Base-by-base conservation (phyloP, 2,113 vertebrate species). In the Talpa occidentalis region DNA sequence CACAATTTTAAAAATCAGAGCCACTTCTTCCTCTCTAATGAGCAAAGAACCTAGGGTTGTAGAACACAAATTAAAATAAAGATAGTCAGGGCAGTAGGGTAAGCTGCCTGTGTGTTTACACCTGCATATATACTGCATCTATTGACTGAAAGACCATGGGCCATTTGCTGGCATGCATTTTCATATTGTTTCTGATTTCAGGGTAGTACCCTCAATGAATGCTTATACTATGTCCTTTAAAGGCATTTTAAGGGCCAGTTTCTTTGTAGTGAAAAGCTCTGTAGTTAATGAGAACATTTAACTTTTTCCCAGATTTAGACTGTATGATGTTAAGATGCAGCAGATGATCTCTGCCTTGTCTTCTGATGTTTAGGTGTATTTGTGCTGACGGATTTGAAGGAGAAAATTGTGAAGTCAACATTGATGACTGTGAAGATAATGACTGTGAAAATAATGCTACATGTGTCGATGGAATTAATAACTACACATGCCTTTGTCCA, bases 361-460 rank as follows among this genome's bases (percentile, higher is more conserved):
- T 32, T 64, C 37, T 94, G 54, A 52, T 6, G 49, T 94, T 66
- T 88, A 99, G 99, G 99, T 99, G 99, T 97, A 98, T 98, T 96
- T 99, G 99, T 98, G 98, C 99, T 9, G 99, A 99, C 73, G 99
- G 99, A 70, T 99, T 99, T 96, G 99, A 99, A 98, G 99, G 99
- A 42, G 99, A 99, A 95, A 96, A 98, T 21, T 99, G 99, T 96
- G 99, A 99, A 98, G 97, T 99, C 97, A 99, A 99, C 96, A 98
- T 99, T n/a, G 99, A 99, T 74, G 99, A 99, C 96, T 99, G 99
- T 93, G 99, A 99, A 97, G 99, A 99, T 92, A 99, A 99, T 81
- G 99, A 99, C 98, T 99, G 99, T 94, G 99, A 99, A 97, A 99
- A 99, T 98, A 99, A 99, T 97, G 99, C 99, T 59, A 99, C 99